These are phyloP conservation scores for Colistium nudipinnis DNA, from an alignment of 2,113 vertebrate species.

Conservation along the genomic window DNA sequence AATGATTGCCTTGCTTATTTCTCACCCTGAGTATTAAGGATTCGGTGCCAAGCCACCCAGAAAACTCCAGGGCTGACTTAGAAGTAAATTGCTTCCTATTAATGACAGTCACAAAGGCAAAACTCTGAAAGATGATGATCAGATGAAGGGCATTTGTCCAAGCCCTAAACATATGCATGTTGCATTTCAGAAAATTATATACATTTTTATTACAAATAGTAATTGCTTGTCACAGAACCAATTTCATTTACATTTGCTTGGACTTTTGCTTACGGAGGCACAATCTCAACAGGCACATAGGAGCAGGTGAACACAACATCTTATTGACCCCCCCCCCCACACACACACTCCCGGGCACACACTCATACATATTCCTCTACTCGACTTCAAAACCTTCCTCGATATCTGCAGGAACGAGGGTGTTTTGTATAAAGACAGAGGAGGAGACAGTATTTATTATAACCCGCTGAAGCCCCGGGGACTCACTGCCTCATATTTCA, in stretches of 20 bases:
- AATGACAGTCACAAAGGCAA: slow-evolving; percentile 18
- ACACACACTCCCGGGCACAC: neutral
- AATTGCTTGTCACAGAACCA: no score
- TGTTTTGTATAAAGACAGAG: slow-evolving; percentile 70
- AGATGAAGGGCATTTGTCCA: neutral
- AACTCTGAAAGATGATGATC: neutral
- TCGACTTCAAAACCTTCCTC: slow-evolving; percentile 48
- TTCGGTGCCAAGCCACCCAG: neutral
- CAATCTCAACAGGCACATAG: neutral
- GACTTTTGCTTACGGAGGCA: neutral
- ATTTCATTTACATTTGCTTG: no score
- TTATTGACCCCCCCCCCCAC: slow-evolving; percentile 1
- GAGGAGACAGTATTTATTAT: slow-evolving; percentile 72
- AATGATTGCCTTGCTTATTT: slow-evolving; percentile 42
- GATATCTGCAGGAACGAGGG: slow-evolving; percentile 58
- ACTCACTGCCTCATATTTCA: slow-evolving; percentile 72
- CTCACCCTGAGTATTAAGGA: slow-evolving; percentile 26
- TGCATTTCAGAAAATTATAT: neutral
- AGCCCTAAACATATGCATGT: neutral
- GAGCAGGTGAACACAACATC: neutral
- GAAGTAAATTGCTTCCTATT: slow-evolving; percentile 9
- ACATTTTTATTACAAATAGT: no score
- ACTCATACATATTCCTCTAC: slow-evolving; percentile 43
- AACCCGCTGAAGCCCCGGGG: slow-evolving; percentile 54
- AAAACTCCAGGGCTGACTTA: slow-evolving; percentile 4